Evolutionary conservation across 2,888 invertebrate genomes (phyloP), one percentile per base, ranked within the genome.

Genomic region (Eupsilia transversa): DNA sequence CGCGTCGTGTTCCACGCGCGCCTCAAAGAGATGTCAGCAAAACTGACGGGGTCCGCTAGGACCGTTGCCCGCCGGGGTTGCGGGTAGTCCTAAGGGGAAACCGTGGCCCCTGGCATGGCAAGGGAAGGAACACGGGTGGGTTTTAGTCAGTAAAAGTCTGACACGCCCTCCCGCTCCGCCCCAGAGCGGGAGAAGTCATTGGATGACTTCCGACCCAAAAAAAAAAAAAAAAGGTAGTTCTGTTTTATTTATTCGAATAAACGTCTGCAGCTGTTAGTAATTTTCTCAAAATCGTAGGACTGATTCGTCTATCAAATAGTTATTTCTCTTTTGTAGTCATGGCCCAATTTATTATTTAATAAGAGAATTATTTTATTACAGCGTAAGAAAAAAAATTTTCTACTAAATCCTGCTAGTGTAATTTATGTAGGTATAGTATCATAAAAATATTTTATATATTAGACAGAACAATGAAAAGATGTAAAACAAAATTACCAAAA

Each of bases 371-470:
- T 33, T 70, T n/a, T 54, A 54, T 27, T 10, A 43, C 23, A 9
- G 5, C 14, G 10, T 27, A 33, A 41, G 14, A 33, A 35, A 23
- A 17, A 17, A 3, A 14, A 54, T 23, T 10, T 71, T 43, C 6
- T 20, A 23, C 14, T 41, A 17, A 43, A 54, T 70, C 10, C 2
- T 33, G 33, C 3, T 14, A 33, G 17, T 54, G 17, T 54, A 56
- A 54, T 70, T 49, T 23, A 38, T 23, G 23, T 27, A 65, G 9
- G 65, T 43, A n/a, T n/a, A 65, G 3, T 33, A 30, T 20, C 30
- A 33, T 72, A 68, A 52, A 52, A 70, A 54, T 56, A 56, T 43
- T 71, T 35, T 27, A n/a, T n/a, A n/a, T n/a, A 43, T 35, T 17
- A 35, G 0, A 35, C 17, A 23, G 17, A 30, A 23, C 17, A 46